phyloP scores from a whole-genome alignment of 2,113 vertebrate genomes.

The Myrmecophaga tridactyla region DNA sequence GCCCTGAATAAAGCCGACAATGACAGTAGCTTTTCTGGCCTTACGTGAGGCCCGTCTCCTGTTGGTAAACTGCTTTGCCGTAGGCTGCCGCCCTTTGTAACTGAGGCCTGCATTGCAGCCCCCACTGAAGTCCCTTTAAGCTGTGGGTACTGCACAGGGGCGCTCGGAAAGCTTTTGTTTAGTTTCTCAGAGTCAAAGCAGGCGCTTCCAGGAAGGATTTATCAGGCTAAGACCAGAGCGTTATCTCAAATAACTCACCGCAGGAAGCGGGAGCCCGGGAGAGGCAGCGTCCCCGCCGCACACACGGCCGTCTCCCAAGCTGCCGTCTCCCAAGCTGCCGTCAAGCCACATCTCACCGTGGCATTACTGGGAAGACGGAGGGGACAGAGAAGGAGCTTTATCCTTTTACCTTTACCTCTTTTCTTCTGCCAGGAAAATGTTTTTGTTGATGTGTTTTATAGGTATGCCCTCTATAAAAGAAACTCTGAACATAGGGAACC shows the following conservation, averaged over 20 bases:
- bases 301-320: background rate
- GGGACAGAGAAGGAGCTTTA: background rate
- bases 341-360: too few species aligned
- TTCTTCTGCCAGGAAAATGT: background rate
- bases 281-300: too few species aligned
- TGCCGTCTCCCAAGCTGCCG: constrained; percentile 2
- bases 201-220: constrained; percentile 48
- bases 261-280: background rate
- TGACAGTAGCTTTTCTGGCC: constrained; percentile 37
- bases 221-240: background rate
- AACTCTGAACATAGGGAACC: background rate
- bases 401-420: background rate
- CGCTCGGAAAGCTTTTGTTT: constrained; percentile 57
- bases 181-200: constrained; percentile 58
- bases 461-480: background rate
- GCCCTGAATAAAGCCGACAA: constrained; percentile 45
- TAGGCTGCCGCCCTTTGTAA: constrained; percentile 67
- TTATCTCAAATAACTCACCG: constrained; percentile 46
- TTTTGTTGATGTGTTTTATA: background rate
- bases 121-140: constrained; percentile 49
- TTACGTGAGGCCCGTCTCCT: constrained; percentile 60
- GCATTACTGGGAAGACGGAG: fast-evolving
- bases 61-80: constrained; percentile 49
- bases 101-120: constrained; percentile 69
- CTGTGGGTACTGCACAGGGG: background rate